phyloP scores from a whole-genome alignment of 2,888 invertebrate species.

The Brenthis ino region DNA sequence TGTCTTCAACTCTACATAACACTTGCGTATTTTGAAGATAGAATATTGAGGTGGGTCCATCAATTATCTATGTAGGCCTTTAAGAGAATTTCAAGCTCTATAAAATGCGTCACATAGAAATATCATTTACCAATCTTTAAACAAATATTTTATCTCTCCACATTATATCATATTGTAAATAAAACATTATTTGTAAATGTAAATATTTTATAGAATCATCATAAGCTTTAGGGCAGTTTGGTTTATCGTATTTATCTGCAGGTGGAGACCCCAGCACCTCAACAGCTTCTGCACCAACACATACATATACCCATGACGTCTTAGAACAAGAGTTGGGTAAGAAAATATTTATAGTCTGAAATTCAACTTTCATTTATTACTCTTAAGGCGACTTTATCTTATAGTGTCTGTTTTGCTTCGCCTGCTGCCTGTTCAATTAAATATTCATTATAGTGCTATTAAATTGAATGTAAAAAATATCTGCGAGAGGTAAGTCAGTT shows the following conservation, averaged over 20 bases:
- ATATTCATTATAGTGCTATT: slow-evolving; percentile 13
- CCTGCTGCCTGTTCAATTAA: slow-evolving; percentile 26
- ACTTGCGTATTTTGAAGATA: too few relatives aligned
- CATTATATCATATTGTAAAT: too few relatives aligned
- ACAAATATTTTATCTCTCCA: too few relatives aligned
- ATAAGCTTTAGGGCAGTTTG: slow-evolving; percentile 24
- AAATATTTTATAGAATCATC: slow-evolving; percentile 5
- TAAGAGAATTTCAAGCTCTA: too few relatives aligned
- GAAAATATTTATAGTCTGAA: slow-evolving; percentile 42
- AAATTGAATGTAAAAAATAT: slow-evolving; percentile 22
- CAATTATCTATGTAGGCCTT: too few relatives aligned
- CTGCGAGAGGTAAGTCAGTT: slow-evolving; percentile 25
- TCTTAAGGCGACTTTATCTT: slow-evolving; percentile 15
- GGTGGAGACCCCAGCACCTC: slow-evolving; percentile 72
- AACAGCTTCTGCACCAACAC: slow-evolving; percentile 53
- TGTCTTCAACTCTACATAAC: too few relatives aligned
- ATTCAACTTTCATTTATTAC: slow-evolving; percentile 13
- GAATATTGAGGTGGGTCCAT: too few relatives aligned
- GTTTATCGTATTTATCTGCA: slow-evolving; percentile 49
- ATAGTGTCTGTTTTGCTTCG: slow-evolving; percentile 21
- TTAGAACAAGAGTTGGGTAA: slow-evolving; percentile 75
- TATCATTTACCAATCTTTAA: too few relatives aligned
- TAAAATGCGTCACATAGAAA: too few relatives aligned
- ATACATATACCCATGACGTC: slow-evolving; percentile 57
- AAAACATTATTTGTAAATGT: background rate